Percentiles rank a stretch among this genome's conserved stretches.
phyloP scores from a whole-genome alignment of 2,888 invertebrate species.

The Pristionchus maxplancki region DNA sequence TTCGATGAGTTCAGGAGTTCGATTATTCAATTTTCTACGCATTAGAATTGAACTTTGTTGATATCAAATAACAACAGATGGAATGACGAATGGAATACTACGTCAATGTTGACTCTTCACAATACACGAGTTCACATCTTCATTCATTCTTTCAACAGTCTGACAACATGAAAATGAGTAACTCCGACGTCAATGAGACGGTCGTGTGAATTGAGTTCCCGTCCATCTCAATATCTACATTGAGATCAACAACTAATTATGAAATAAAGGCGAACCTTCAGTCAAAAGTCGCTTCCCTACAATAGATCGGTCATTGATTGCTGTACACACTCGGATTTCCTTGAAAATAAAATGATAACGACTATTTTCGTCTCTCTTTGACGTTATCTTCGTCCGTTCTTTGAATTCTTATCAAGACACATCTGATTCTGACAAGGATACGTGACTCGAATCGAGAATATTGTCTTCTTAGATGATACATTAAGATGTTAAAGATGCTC shows the following conservation, averaged over 20 bases:
- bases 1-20: neutral
- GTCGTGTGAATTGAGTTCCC: neutral
- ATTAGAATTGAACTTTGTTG: neutral
- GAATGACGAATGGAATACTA: neutral
- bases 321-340: neutral
- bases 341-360: neutral
- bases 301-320: neutral
- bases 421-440: neutral
- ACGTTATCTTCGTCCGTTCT: neutral
- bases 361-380: neutral
- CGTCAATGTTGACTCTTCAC: neutral
- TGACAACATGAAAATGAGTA: slow-evolving; percentile 1
- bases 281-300: neutral
- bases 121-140: neutral
- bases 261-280: neutral
- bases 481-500: neutral
- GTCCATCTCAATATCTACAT: neutral
- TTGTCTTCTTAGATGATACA: neutral
- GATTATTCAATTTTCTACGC: neutral
- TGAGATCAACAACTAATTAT: neutral
- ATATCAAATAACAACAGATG: neutral
- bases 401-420: neutral
- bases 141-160: neutral
- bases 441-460: neutral
- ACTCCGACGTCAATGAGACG: neutral